These are phyloP conservation scores for Monoplex corrugatus DNA, from an alignment of 2,888 invertebrate species.

Conservation along the genomic window DNA sequence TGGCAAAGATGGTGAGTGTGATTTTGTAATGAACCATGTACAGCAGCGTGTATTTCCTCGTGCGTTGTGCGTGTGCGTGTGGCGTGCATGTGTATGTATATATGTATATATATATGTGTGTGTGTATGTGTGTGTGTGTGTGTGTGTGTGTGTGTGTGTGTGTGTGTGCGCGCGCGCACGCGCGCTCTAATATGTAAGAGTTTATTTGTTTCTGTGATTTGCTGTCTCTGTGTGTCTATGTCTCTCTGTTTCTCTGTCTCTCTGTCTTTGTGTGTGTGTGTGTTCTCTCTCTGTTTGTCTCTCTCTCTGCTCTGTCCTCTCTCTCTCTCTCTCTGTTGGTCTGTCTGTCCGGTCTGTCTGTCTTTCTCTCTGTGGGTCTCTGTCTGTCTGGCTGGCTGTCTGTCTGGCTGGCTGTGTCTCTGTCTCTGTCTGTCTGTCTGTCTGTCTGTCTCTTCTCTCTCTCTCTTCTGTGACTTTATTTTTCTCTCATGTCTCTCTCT, in stretches of 20 bases:
- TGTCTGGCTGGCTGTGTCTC: background rate
- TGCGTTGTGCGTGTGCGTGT: too few relatives aligned
- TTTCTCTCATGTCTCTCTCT: too few relatives aligned
- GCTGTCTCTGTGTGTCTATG: background rate
- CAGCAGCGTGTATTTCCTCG: too few relatives aligned
- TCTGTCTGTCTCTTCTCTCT: background rate
- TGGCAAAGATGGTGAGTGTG: conserved; percentile 17
- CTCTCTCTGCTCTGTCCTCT: background rate
- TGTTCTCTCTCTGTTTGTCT: background rate
- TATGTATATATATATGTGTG: background rate
- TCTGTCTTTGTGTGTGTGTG: background rate
- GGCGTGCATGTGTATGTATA: background rate
- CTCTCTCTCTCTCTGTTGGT: too few relatives aligned
- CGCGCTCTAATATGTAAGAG: background rate
- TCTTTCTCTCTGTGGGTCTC: background rate
- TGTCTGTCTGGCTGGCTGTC: background rate
- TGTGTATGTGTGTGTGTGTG: background rate
- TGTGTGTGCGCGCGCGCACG: background rate
- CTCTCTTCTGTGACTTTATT: too few relatives aligned
- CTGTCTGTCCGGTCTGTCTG: background rate
- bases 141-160: conserved; percentile 13
- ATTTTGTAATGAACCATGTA: too few relatives aligned
- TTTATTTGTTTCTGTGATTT: background rate
- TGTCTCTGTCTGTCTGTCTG: background rate
- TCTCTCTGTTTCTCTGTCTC: background rate